A percentile compares a stretch with the other conserved stretches of the same genome.
Conservation (phyloP, 1,140 invertebrate species). For the Pollicipes pollicipes region DNA sequence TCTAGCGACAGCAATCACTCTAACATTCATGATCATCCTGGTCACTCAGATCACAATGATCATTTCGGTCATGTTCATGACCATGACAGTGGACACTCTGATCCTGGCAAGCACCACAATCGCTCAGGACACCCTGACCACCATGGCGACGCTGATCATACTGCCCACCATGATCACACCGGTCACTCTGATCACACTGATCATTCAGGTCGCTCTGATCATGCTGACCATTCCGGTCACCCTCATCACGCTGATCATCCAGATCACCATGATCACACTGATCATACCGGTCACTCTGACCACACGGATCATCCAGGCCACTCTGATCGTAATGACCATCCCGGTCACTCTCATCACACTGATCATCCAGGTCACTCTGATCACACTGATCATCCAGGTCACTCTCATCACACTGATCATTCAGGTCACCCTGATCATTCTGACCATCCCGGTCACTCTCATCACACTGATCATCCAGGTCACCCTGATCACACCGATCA, state of each 20-base stretch:
- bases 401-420: neutral
- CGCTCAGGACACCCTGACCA: neutral
- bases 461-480: neutral
- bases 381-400: neutral
- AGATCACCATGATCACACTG: too few species aligned
- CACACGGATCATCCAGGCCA: too few species aligned
- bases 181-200: neutral
- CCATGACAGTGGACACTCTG: neutral
- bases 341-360: neutral
- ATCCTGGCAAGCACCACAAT: neutral
- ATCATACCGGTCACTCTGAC: too few species aligned
- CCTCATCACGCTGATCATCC: too few species aligned
- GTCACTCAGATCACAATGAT: neutral
- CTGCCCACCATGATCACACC: neutral
- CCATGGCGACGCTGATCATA: neutral
- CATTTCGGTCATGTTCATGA: too few species aligned
- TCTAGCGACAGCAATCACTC: too few species aligned
- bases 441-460: neutral
- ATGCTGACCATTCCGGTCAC: too few species aligned
- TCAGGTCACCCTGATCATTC: neutral
- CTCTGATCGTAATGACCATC: too few species aligned
- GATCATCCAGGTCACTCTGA: too few species aligned
- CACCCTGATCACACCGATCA: neutral
- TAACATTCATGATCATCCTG: neutral
- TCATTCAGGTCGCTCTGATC: neutral